Conservation (phyloP, 2,888 invertebrate species). For the Bembecia ichneumoniformis region DNA sequence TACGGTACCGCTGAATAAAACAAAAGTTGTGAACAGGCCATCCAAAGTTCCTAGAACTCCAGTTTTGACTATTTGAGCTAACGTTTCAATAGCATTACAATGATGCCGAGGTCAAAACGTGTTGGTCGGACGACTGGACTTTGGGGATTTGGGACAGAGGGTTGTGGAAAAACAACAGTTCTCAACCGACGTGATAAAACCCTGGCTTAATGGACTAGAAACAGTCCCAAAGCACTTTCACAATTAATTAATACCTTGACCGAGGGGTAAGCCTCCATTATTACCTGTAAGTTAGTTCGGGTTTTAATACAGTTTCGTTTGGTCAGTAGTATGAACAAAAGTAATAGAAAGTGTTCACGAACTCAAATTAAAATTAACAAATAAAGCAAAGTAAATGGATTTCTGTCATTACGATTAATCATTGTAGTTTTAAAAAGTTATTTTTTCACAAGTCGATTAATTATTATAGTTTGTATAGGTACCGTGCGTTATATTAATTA, state of each 20-base stretch:
- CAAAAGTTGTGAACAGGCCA: slow-evolving; percentile 37
- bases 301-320: slow-evolving; percentile 28
- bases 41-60: slow-evolving; percentile 24
- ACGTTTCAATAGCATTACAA: slow-evolving; percentile 8
- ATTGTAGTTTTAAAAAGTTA: no score
- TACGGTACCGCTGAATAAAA: slow-evolving; percentile 55
- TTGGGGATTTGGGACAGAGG: slow-evolving; percentile 49
- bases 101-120: slow-evolving; percentile 12
- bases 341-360: neutral
- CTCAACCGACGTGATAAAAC: slow-evolving; percentile 44
- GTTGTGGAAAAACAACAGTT: slow-evolving; percentile 52
- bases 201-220: slow-evolving; percentile 58
- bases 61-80: slow-evolving; percentile 10
- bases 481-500: no score
- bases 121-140: slow-evolving; percentile 40
- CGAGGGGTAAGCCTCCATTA: slow-evolving; percentile 25
- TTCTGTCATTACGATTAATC: neutral
- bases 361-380: neutral
- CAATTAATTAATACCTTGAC: slow-evolving; percentile 59
- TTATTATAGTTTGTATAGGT: no score
- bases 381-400: neutral
- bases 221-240: slow-evolving; percentile 41
- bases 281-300: slow-evolving; percentile 14
- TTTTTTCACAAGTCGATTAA: no score
- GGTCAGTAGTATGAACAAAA: slow-evolving; percentile 2